A percentile compares a stretch with the other conserved stretches of the same genome.
Evolutionary conservation across 1,140 invertebrate species (phyloP).

Genomic region (Steinernema feltiae): DNA sequence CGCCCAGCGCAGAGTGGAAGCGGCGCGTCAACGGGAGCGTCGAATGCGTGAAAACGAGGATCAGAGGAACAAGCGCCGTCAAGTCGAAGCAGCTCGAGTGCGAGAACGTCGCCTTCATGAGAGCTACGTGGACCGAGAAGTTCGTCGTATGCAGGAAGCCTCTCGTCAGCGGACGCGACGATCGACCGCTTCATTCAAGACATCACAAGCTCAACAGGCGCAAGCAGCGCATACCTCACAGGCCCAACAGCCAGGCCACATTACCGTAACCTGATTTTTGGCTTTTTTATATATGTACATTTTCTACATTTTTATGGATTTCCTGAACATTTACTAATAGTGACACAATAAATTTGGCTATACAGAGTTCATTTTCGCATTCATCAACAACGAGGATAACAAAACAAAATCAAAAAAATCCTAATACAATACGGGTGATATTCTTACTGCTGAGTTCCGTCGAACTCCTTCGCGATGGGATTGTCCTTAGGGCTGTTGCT

Average conservation of each 20-base stretch:
- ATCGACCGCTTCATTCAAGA: background rate
- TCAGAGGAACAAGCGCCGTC: background rate
- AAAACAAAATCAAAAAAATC: background rate
- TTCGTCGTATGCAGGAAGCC: background rate
- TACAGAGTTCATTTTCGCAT: background rate
- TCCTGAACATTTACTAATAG: background rate
- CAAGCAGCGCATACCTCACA: background rate
- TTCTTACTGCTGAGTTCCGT: constrained; percentile 17
- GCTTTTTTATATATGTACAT: too few relatives aligned
- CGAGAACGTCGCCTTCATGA: background rate
- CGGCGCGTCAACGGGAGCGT: background rate
- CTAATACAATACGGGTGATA: background rate
- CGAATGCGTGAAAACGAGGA: background rate
- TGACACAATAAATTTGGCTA: background rate
- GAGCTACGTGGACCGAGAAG: background rate
- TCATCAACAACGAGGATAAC: background rate
- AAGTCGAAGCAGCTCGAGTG: background rate
- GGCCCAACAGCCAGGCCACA: too few relatives aligned
- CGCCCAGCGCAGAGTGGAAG: background rate
- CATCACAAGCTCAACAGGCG: background rate
- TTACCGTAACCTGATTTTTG: too few relatives aligned
- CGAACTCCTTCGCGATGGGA: constrained; percentile 48
- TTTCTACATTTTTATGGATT: too few relatives aligned
- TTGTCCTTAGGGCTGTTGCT: constrained; percentile 48
- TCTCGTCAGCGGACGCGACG: background rate